Evolutionary conservation across 2,888 invertebrate genomes (phyloP).

Genomic region (Enchytraeus crypticus): DNA sequence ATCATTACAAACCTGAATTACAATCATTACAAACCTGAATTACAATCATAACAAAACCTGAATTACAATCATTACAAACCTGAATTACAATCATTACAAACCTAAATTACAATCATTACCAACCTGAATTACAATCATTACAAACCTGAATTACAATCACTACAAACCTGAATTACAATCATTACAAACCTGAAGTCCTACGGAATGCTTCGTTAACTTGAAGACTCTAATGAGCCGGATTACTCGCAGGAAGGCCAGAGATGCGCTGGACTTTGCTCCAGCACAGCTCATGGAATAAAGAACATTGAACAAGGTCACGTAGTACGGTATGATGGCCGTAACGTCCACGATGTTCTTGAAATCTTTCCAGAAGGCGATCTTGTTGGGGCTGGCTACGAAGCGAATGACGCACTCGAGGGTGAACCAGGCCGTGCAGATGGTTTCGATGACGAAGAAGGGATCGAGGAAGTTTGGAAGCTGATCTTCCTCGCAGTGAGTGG

Average conservation of each 20-base stretch:
- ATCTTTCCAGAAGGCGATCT: conserved; percentile 49
- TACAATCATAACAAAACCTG: no score
- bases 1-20: no score
- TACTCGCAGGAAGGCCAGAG: conserved; percentile 52
- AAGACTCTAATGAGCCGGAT: conserved; percentile 50
- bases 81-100: no score
- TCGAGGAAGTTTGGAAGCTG: conserved; percentile 40
- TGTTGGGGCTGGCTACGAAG: conserved; percentile 49
- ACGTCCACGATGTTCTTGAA: conserved; percentile 52
- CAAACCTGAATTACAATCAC: no score
- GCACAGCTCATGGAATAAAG: conserved; percentile 41
- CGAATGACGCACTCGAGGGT: conserved; percentile 50
- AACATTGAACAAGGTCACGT: conserved; percentile 48
- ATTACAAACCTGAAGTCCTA: conserved; percentile 52
- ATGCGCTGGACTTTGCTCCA: conserved; percentile 48
- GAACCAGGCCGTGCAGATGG: conserved; percentile 52
- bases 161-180: no score
- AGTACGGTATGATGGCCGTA: conserved; percentile 52
- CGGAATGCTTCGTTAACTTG: conserved; percentile 52
- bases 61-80: no score
- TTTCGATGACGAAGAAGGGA: no score
- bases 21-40: no score
- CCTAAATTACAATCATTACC: no score
- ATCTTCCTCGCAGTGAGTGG: conserved; percentile 36
- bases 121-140: no score